These are phyloP conservation scores for Opisthocomus hoazin DNA, from an alignment of 2,113 vertebrate genomes.

Conservation along the genomic window DNA sequence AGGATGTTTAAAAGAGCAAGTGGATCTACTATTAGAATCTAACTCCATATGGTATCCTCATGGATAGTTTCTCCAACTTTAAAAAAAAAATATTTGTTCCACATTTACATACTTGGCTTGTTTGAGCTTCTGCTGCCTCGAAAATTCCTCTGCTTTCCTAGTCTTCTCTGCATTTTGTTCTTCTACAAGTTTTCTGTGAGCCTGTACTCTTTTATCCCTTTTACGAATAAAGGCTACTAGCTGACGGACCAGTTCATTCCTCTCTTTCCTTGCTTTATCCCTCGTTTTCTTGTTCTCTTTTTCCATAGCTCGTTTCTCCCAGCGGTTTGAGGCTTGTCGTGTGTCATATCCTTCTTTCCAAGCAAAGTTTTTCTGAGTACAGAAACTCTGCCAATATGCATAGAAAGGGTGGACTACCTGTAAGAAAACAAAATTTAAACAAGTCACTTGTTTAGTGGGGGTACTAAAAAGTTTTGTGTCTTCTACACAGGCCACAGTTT, in stretches of 20 bases:
- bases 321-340: constrained; percentile 91
- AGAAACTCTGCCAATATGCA: constrained; percentile 97
- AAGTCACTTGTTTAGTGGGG: background rate
- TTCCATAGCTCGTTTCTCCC: constrained; percentile 98
- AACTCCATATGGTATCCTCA: background rate
- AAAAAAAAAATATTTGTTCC: background rate
- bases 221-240: constrained; percentile 92
- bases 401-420: constrained; percentile 95
- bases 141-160: constrained; percentile 83
- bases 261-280: constrained; percentile 89
- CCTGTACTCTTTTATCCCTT: constrained; percentile 89
- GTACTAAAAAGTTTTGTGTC: background rate
- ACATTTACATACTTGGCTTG: constrained; percentile 82
- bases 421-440: background rate
- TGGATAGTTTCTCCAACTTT: background rate
- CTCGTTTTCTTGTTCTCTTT: constrained; percentile 95
- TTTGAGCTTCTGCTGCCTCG: constrained; percentile 85
- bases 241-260: constrained; percentile 87
- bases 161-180: constrained; percentile 92
- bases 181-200: constrained; percentile 88
- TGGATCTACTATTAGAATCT: background rate
- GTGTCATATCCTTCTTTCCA: constrained; percentile 98
- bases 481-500: background rate
- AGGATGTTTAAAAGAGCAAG: background rate
- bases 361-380: constrained; percentile 88